Evolutionary conservation across 2,888 invertebrate species (phyloP), one percentile per base, ranked within the genome.

Genomic region (Dolichopus griseipennis): DNA sequence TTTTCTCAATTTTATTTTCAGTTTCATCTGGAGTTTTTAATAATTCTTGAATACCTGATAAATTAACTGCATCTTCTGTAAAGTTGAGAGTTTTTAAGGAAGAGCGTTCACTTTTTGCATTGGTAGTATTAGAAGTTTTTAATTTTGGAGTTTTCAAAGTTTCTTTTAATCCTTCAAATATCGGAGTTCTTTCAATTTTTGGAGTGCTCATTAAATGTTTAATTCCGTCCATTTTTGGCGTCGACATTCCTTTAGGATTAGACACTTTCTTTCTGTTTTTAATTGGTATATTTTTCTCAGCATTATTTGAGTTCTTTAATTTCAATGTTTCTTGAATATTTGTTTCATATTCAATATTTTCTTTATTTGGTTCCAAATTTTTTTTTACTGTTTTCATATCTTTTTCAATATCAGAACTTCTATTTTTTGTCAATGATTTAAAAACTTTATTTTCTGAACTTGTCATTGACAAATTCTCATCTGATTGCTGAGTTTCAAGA

Each of bases 401-500:
- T 37, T 37, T 37, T 37, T 37, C 37, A 12, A 10, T 37, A 7
- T 37, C 37, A 37, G 12, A 10, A 10, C 12, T 37, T 37, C 8
- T 8, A 37, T 37, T 37, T 12, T 37, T 37, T 37, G 12, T 27
- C 27, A 27, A 27, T 27, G 27, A 27, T 27, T 4, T 37, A 10
- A 12, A 37, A 37, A 37, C 12, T 37, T 37, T 37, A 37, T 37
- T 37, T 37, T 8, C 8, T 12, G 12, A 10, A 37, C 8, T 37
- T 10, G 8, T 68, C 22, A 77, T 68, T 69, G 76, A 75, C 20
- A 74, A 71, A 21, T 76, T 73, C 15, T 75, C 73, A 33, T 63
- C 73, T 21, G 77, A 68, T 37, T 72, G 71, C 0, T 76, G 73
- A 18, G 77, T 76, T 0, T 71, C 68, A 18, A 27, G 65, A 27